Base-by-base conservation (phyloP, 1,140 invertebrate genomes). In the Brachystomella parvula region DNA sequence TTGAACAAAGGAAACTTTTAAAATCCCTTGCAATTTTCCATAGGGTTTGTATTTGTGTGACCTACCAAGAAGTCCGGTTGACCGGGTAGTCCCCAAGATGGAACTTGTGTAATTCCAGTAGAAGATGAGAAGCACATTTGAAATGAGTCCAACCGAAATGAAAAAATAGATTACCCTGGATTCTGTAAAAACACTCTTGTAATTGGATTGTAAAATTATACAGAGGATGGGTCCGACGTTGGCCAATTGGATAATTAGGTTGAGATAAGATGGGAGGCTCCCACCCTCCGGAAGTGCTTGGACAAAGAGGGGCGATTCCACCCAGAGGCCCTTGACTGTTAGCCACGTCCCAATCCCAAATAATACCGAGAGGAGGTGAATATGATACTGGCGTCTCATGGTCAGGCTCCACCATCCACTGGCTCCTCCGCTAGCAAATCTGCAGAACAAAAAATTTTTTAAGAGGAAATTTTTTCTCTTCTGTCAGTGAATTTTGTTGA, bases 261-360 rank as follows among this genome's bases (percentile, higher is more conserved):
- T 84, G 76, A 95, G 83, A 75, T 91, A 88, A 0, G 92, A 89
- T 0, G 92, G 89, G 35, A 97, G 80, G 72, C 81, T 84, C 93
- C 93, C 96, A 75, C 84, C 83, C 81, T 97, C 94, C 0, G 94
- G 94, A 44, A 93, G 83, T 19, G 78, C 79, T 61, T 86, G 79
- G 9, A 93, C 87, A 61, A 96, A 30, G 62, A 94, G 79, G 0
- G 93, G 93, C 57, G 96, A 78, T 78, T 96, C 90, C 47, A 94
- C 87, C 80, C 88, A 97, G 63, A 94, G 82, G 9, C 90, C 90
- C 78, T 94, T 96, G 39, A 95, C 84, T 29, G 88, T 86, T 58
- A 96, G 82, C 94, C 94, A 96, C 17, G 92, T 86, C 70, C 49
- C 49, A 26, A 56, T 17, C 15, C 15, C 15, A 56, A 56, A 94